Evolutionary conservation across 2,797 vertebrate species (phyloP).

Genomic region (Lutjanus campechanus): DNA sequence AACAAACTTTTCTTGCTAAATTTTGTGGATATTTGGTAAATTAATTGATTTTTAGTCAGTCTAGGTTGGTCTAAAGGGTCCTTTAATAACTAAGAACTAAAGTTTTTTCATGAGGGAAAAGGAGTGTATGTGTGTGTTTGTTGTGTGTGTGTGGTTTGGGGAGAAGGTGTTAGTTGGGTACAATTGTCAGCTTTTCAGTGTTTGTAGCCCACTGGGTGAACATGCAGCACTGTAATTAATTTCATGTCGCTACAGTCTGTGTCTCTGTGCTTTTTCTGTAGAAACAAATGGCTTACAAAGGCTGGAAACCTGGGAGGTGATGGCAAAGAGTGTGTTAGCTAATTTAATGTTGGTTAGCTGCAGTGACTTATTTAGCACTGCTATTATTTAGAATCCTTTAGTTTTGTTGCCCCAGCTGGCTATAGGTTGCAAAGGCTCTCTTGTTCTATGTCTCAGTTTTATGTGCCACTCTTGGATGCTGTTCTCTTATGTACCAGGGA

Average conservation of each 20-base stretch:
- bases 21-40: constrained; percentile 10
- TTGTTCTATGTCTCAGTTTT: constrained; percentile 11
- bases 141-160: constrained; percentile 32
- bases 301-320: constrained; percentile 56
- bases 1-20: not conserved
- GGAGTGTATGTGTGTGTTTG: not conserved
- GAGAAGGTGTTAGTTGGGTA: constrained; percentile 22
- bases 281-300: constrained; percentile 73
- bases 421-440: constrained; percentile 21
- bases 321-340: constrained; percentile 46
- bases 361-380: constrained; percentile 23
- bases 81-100: constrained; percentile 4
- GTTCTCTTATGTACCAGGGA: constrained; percentile 5
- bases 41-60: not conserved
- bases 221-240: constrained; percentile 78
- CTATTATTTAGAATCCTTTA: constrained; percentile 8
- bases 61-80: not conserved
- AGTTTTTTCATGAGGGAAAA: not conserved
- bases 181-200: constrained; percentile 60
- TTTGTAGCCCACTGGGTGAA: constrained; percentile 75
- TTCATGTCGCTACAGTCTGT: constrained; percentile 67
- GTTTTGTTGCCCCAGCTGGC: constrained; percentile 10
- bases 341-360: constrained; percentile 51
- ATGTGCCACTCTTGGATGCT: constrained; percentile 29
- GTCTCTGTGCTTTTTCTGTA: constrained; percentile 62